Conservation (phyloP, 2,888 invertebrate genomes). For the Rugalucina vietnamica region DNA sequence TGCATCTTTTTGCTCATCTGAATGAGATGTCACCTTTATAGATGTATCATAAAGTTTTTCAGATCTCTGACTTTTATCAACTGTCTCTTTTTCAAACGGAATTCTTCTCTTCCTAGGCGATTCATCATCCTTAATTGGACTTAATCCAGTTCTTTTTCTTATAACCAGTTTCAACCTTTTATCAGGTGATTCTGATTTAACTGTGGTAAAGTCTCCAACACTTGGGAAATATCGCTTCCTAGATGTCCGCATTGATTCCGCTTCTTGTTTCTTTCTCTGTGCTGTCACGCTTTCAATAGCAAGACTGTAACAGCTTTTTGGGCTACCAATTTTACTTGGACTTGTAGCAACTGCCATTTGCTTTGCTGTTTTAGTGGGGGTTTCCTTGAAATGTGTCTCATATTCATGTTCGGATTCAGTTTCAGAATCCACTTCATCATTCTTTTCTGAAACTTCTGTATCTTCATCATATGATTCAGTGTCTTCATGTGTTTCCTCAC, state of each 20-base stretch:
- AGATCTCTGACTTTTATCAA: neutral
- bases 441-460: neutral
- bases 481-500: slow-evolving; percentile 1
- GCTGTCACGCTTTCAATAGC: neutral
- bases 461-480: neutral
- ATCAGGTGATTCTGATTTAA: neutral
- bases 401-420: neutral
- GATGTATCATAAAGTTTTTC: neutral
- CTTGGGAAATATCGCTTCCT: neutral
- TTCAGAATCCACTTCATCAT: too few species aligned
- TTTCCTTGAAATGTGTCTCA: neutral
- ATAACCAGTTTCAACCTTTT: slow-evolving; percentile 5
- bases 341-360: neutral
- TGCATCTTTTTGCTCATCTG: neutral
- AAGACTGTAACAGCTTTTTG: neutral
- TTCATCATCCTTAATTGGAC: neutral
- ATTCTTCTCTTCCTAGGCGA: neutral
- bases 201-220: neutral
- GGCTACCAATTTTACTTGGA: neutral
- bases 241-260: neutral
- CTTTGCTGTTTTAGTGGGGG: too few species aligned
- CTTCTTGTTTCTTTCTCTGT: neutral
- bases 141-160: neutral
- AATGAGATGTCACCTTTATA: neutral
- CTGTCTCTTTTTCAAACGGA: neutral